Evolutionary conservation across 2,888 invertebrate species (phyloP), one percentile per base, ranked within the genome.

Genomic region (Dermolepida albohirtum): DNA sequence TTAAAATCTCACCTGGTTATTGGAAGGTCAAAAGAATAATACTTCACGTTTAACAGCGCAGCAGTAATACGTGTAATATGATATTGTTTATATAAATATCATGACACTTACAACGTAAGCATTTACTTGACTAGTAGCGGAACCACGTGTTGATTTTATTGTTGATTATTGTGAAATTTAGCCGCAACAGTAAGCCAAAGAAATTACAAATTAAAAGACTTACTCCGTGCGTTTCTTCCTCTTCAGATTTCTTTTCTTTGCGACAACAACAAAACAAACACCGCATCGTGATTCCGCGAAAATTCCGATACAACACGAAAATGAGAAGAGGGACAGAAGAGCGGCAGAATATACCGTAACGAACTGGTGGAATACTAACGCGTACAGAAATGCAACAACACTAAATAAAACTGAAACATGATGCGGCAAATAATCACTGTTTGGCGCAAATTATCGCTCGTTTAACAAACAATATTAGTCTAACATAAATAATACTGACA

Each of bases 401-500:
- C 34, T 54, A 54, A 54, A 47, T 47, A 34, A 55, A 65, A 52
- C 65, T 54, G 65, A 66, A 66, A 66, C 66, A 47, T 27, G 51
- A 66, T 66, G 59, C 59, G 40, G 43, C 44, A 29, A 50, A 49
- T 66, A 66, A 66, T 66, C 66, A 51, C 40, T 66, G 59, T 66
- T 59, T 14, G 55, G 59, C 66, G 47, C 66, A 49, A 59, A 62
- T 69, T 72, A 72, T 72, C 72, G 59, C 59, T 44, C 68, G 55
- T 41, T 66, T 64, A 64, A 71, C 66, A 71, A 71, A 72, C 71
- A 70, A 70, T 62, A 65, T 67, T 63, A 68, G 67, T 69, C 43
- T 59, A 68, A 68, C 66, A 71, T 70, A 73, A 70, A 73, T 74
- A 72, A 73, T 73, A 67, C 72, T 72, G 72, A 74, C 74, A 72